Evolutionary conservation across 2,797 vertebrate genomes (phyloP), one percentile per base, ranked within the genome.

Genomic region (Poecilia picta): DNA sequence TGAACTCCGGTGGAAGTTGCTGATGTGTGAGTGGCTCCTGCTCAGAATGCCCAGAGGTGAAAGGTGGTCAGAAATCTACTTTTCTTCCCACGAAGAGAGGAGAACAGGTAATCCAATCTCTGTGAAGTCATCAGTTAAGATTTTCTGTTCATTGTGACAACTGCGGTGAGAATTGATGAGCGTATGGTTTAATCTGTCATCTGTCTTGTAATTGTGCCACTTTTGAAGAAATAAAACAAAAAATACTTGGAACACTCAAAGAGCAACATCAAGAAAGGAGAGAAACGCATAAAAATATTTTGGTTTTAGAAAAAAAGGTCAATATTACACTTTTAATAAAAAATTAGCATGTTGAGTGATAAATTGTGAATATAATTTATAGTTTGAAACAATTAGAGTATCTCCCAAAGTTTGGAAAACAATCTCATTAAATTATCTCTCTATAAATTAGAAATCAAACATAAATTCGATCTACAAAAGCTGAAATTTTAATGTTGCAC

Each of bases 91-190:
- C 16, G 73, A 78, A 88, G 78, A 76, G 57, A 78, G 77, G 51
- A 68, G 51, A 72, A 41, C 43, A 77, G 84, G 94, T 91, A 94
- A 95, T 87, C 76, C 43, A 80, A 95, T 89, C 92, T 73, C 71
- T 86, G 86, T 94, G 89, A 95, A 92, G 94, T 95, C 92, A 94
- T 72, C 46, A 51, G 81, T 78, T 83, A 79, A 91, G 88, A 90
- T 89, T 89, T 89, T 83, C 82, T 78, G 83, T 85, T 83, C 85
- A 89, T 91, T 93, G 93, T 94, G 86, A 75, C 51, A 47, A 79
- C 74, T 25, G 85, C 86, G 81, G 82, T 86, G 86, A 81, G 74
- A 89, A 85, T 62, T 90, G 87, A 86, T 77, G 88, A 89, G 84
- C 73, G 82, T 79, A 85, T 43, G 45, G 83, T 76, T 79, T 59